Percentiles rank a stretch among this genome's conserved stretches.
Conservation (phyloP, 2,888 invertebrate genomes). For the Eumerus sabulonum region DNA sequence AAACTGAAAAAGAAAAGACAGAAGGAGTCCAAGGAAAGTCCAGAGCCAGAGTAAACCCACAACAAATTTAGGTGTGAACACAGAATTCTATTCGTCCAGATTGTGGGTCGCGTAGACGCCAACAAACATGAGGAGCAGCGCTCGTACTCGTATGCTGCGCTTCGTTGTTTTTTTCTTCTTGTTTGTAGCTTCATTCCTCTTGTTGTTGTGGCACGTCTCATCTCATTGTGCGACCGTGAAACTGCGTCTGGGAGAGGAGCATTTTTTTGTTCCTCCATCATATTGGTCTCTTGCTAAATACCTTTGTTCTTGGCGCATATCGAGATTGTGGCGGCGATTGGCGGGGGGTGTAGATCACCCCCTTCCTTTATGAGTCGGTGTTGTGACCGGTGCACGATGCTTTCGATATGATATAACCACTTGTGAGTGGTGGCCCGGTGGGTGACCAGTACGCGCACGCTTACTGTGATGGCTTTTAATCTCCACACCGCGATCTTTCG, state of each 20-base stretch:
- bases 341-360: constrained; percentile 54
- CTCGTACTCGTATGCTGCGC: no score
- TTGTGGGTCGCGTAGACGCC: constrained; percentile 67
- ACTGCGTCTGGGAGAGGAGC: constrained; percentile 44
- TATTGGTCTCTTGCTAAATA: constrained; percentile 48
- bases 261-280: not conserved
- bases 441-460: constrained; percentile 67
- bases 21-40: constrained; percentile 26
- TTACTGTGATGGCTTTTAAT: constrained; percentile 67
- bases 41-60: constrained; percentile 43
- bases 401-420: constrained; percentile 67
- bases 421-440: constrained; percentile 67
- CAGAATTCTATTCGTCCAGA: constrained; percentile 52
- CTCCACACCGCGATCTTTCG: constrained; percentile 61
- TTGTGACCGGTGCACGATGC: constrained; percentile 56
- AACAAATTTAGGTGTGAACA: constrained; percentile 68
- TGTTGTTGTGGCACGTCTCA: not conserved
- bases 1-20: constrained; percentile 16
- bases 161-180: constrained; percentile 3
- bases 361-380: constrained; percentile 37
- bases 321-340: constrained; percentile 42
- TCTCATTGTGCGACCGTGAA: constrained; percentile 45
- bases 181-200: no score
- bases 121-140: constrained; percentile 35
- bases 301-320: constrained; percentile 63